Conservation (phyloP, 2,113 vertebrate species). For the Mus spicilegus region DNA sequence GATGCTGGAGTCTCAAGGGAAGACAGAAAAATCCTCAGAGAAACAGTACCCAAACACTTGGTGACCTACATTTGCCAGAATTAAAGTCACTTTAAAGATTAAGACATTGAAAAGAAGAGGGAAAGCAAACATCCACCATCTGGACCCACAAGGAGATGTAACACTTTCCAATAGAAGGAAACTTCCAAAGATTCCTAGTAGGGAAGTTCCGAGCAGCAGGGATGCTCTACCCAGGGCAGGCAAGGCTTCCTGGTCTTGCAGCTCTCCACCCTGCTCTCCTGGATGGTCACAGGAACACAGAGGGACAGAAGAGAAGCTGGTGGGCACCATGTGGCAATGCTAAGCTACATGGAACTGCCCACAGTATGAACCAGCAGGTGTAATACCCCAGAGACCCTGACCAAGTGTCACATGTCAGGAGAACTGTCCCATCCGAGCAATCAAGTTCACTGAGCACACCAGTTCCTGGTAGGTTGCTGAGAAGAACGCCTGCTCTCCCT, state of each 20-base stretch:
- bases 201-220: neutral
- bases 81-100: neutral
- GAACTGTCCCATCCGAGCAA: neutral
- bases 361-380: neutral
- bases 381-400: too few species aligned
- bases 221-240: neutral
- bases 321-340: neutral
- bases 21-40: neutral
- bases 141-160: neutral
- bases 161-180: neutral
- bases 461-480: too few species aligned
- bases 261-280: neutral
- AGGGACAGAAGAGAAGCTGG: neutral
- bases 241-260: neutral
- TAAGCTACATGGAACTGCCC: neutral
- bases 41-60: neutral
- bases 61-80: conserved; percentile 13
- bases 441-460: neutral
- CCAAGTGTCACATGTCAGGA: neutral
- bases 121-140: neutral
- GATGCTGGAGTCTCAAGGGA: neutral
- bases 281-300: neutral
- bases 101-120: neutral
- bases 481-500: neutral
- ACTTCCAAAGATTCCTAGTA: neutral